Conservation (phyloP, 2,888 invertebrate genomes). For the Parapristionchus giblindavisi region DNA sequence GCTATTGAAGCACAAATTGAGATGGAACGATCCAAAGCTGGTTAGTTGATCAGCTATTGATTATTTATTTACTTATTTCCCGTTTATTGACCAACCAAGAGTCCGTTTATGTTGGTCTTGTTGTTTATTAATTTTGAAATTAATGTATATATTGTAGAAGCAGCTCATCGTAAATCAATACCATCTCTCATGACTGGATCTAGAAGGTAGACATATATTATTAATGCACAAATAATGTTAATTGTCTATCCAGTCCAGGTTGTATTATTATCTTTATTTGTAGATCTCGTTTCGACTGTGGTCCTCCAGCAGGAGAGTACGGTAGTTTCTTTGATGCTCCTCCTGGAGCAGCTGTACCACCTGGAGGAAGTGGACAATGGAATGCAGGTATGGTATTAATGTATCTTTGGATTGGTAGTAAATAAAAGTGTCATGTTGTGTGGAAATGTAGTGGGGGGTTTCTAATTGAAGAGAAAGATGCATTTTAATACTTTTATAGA, state of each 20-base stretch:
- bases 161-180: constrained; percentile 11
- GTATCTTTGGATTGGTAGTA: too few species aligned
- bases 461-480: too few species aligned
- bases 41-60: not conserved
- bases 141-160: not conserved
- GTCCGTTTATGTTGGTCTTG: not conserved
- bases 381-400: constrained; percentile 12
- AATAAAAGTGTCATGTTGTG: too few species aligned
- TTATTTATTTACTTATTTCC: not conserved
- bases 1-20: constrained; percentile 37
- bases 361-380: constrained; percentile 2
- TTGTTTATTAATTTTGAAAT: not conserved
- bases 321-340: constrained; percentile 39
- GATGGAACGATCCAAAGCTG: constrained; percentile 27
- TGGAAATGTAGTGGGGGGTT: too few species aligned
- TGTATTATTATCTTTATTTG: not conserved
- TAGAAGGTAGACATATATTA: not conserved
- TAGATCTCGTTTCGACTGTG: constrained; percentile 26
- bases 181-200: constrained; percentile 10
- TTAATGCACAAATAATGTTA: not conserved
- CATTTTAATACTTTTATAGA: too few species aligned
- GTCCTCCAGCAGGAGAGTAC: constrained; percentile 29
- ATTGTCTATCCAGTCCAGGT: not conserved
- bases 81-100: not conserved
- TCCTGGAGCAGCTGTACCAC: constrained; percentile 29